These are phyloP conservation scores for Astreopora myriophthalma DNA, from an alignment of 64 coral and sea anemone species.

Conservation along the genomic window DNA sequence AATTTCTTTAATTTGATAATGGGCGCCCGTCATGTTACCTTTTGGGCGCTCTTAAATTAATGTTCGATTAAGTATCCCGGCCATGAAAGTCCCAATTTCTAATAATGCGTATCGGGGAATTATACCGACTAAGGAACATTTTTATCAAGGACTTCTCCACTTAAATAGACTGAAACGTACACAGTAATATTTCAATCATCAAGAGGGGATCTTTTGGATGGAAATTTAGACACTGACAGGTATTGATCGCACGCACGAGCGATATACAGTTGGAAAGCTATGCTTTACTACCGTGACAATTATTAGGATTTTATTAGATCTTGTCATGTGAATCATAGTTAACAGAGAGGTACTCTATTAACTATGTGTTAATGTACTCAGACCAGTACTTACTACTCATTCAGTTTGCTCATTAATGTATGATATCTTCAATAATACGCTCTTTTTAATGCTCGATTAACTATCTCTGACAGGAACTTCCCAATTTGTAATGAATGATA, in stretches of 20 bases:
- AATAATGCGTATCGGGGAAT: background rate
- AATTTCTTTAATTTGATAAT: no score
- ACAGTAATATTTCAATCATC: background rate
- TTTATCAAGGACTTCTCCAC: background rate
- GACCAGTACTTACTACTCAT: background rate
- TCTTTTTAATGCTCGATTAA: no score
- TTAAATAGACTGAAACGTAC: background rate
- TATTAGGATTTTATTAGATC: background rate
- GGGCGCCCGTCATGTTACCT: no score
- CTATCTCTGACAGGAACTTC: no score
- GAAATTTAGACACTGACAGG: background rate
- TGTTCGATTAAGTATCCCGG: no score
- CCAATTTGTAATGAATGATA: no score
- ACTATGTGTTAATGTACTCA: background rate
- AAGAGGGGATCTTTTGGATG: background rate
- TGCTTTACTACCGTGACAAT: background rate
- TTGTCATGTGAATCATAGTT: no score
- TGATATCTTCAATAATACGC: no score
- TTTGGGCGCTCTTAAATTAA: no score
- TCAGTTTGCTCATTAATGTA: background rate
- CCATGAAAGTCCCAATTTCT: background rate
- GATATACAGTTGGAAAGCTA: background rate
- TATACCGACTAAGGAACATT: background rate
- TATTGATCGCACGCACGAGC: background rate
- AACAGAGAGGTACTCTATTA: no score